These are phyloP conservation scores for Calephelis perditalis DNA, from an alignment of 2,888 invertebrate genomes.

Conservation along the genomic window DNA sequence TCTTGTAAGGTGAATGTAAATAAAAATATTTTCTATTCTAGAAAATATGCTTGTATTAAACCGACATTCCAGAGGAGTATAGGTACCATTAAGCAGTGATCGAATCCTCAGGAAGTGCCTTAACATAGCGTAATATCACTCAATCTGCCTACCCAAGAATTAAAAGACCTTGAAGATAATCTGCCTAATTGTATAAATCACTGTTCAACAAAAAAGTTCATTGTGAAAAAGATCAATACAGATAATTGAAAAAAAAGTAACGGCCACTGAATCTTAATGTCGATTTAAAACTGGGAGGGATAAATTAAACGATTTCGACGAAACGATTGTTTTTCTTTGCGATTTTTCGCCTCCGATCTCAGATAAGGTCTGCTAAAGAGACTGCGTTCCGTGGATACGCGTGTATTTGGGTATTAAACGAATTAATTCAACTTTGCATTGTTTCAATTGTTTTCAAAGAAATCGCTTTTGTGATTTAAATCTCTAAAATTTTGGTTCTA, in stretches of 20 bases:
- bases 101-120: too few species aligned
- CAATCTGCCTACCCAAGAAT: too few species aligned
- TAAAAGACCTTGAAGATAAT: too few species aligned
- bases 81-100: too few species aligned
- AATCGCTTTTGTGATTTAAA: background rate
- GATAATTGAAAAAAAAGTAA: conserved; percentile 45
- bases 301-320: conserved; percentile 68
- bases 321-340: conserved; percentile 59
- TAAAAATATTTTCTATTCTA: too few species aligned
- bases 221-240: conserved; percentile 13
- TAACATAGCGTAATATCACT: too few species aligned
- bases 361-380: conserved; percentile 45
- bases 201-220: conserved; percentile 9
- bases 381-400: conserved; percentile 12
- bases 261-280: conserved; percentile 59
- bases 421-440: conserved; percentile 9
- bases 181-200: conserved; percentile 6
- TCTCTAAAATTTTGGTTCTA: too few species aligned
- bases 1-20: too few species aligned
- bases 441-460: conserved; percentile 6
- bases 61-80: too few species aligned
- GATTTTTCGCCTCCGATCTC: conserved; percentile 50
- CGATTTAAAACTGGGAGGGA: conserved; percentile 67
- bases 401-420: conserved; percentile 6
- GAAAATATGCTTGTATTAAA: too few species aligned